These are phyloP conservation scores for Campylorhamphus procurvoides DNA, from an alignment of 2,113 vertebrate species.

Conservation along the genomic window DNA sequence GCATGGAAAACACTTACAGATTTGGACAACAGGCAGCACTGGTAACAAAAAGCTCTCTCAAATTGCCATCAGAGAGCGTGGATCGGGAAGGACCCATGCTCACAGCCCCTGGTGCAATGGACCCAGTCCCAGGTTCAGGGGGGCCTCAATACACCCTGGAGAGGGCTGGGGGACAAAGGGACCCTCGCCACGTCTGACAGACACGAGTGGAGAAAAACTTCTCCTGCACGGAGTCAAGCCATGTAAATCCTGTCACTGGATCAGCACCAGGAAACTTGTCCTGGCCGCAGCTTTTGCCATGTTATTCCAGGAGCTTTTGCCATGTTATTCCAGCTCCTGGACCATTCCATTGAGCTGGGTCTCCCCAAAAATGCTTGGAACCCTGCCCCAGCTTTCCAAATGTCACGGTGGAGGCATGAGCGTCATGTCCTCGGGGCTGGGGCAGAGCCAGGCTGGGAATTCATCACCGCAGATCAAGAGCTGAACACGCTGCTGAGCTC, in stretches of 20 bases:
- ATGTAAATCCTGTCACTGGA: accelerated
- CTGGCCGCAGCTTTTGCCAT: not conserved
- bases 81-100: accelerated
- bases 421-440: not conserved
- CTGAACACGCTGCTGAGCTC: not conserved
- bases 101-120: accelerated
- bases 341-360: accelerated
- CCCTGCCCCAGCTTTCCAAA: not conserved
- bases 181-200: not conserved
- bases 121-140: accelerated
- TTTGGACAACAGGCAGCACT: not conserved
- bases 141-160: not conserved
- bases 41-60: not conserved
- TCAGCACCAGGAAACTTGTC: accelerated
- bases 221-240: not conserved
- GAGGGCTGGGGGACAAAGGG: not conserved
- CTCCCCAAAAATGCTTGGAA: not conserved
- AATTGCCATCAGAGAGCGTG: accelerated
- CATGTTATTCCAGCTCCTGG: accelerated
- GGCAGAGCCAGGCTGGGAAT: not conserved
- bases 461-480: not conserved
- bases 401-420: accelerated
- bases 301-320: not conserved
- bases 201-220: not conserved
- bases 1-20: accelerated